These are phyloP conservation scores for Danaus plexippus DNA, from an alignment of 1,140 invertebrate species.

Conservation along the genomic window DNA sequence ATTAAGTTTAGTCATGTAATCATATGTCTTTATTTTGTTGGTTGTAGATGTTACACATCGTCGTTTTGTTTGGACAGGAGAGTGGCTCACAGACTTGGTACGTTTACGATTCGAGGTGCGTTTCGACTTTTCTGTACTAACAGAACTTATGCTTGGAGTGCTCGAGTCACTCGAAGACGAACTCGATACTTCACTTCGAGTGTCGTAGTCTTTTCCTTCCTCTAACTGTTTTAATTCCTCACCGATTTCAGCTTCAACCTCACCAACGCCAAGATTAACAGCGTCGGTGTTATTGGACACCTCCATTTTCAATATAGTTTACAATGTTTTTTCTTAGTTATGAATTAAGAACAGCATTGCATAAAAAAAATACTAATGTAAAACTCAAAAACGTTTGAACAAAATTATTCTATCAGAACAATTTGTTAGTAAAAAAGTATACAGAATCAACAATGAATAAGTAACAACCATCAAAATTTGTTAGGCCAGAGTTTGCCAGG, in stretches of 20 bases:
- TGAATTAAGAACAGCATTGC: too few species aligned
- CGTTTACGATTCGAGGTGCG: constrained; percentile 70
- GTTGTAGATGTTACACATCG: constrained; percentile 59
- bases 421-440: too few species aligned
- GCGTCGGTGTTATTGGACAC: constrained; percentile 73
- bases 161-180: constrained; percentile 78
- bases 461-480: too few species aligned
- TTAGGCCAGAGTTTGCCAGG: too few species aligned
- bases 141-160: constrained; percentile 81
- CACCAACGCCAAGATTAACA: constrained; percentile 79
- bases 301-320: constrained; percentile 57
- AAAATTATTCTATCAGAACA: too few species aligned
- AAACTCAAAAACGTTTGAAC: too few species aligned
- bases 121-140: constrained; percentile 72
- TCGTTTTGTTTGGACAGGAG: constrained; percentile 67
- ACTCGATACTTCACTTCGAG: constrained; percentile 84
- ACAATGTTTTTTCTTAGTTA: constrained; percentile 6
- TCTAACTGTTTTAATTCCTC: constrained; percentile 79
- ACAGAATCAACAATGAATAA: too few species aligned
- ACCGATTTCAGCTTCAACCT: constrained; percentile 79
- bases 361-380: too few species aligned
- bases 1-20: constrained; percentile 92
- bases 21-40: constrained; percentile 78
- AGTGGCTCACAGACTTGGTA: constrained; percentile 69
- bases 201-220: constrained; percentile 78